These are phyloP conservation scores for Oxycera nigricornis DNA, from an alignment of 2,888 invertebrate species.

Conservation along the genomic window DNA sequence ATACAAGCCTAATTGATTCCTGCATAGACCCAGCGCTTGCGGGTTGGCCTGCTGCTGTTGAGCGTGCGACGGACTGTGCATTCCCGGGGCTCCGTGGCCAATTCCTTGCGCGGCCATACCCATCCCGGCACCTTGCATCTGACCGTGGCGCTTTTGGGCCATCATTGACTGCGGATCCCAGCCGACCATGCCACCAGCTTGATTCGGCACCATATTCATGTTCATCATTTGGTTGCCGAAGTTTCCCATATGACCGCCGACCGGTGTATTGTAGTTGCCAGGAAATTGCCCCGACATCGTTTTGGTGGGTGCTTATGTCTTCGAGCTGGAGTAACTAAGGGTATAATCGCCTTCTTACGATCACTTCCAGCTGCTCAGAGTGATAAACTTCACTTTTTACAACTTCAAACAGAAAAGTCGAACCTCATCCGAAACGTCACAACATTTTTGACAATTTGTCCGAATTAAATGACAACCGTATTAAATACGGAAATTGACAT, in stretches of 20 bases:
- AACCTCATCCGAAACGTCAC: background rate
- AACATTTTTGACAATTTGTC: background rate
- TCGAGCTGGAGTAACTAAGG: too few species aligned
- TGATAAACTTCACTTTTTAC: too few species aligned
- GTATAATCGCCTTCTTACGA: too few species aligned
- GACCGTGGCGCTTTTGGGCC: constrained; percentile 47
- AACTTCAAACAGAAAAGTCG: too few species aligned
- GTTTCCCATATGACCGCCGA: constrained; percentile 53
- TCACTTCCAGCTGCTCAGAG: too few species aligned
- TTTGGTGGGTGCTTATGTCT: too few species aligned
- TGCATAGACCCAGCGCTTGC: too few species aligned
- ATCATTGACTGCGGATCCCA: constrained; percentile 50
- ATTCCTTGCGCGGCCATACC: constrained; percentile 42
- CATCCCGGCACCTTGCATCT: constrained; percentile 48
- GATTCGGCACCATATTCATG: constrained; percentile 50
- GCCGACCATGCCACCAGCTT: constrained; percentile 49
- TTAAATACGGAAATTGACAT: background rate
- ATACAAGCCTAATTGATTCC: too few species aligned
- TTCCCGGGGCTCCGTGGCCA: constrained; percentile 48
- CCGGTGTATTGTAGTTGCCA: constrained; percentile 53
- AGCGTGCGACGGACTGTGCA: constrained; percentile 49
- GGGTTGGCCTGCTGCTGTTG: constrained; percentile 47
- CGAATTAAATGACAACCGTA: background rate
- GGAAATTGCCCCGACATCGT: constrained; percentile 57
- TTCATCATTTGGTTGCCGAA: constrained; percentile 52